Conservation (phyloP, 2,113 vertebrate species). For the Galemys pyrenaicus region DNA sequence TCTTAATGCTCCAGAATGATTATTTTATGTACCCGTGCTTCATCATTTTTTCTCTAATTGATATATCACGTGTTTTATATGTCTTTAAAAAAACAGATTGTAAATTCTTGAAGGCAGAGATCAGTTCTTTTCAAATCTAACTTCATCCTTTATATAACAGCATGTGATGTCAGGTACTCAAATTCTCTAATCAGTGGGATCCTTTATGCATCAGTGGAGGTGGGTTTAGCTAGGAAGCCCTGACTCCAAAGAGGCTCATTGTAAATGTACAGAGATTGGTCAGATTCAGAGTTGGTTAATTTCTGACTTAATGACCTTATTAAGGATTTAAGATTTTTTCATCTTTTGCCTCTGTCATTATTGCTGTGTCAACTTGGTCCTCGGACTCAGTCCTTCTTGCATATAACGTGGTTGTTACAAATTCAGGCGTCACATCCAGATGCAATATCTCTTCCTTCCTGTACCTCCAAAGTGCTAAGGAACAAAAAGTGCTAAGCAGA, state of each 20-base stretch:
- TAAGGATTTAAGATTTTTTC: not conserved
- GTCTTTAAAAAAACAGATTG: not conserved
- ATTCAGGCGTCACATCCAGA: not conserved
- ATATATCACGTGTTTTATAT: not conserved
- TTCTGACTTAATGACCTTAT: not conserved
- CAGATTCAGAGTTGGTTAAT: not conserved
- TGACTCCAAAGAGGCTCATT: slow-evolving; percentile 9
- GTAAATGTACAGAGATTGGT: not conserved
- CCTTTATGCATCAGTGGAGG: not conserved
- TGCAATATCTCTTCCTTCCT: slow-evolving; percentile 11
- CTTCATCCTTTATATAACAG: not conserved
- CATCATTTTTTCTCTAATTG: slow-evolving; percentile 46
- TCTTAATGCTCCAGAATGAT: not conserved
- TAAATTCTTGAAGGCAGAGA: slow-evolving; percentile 20
- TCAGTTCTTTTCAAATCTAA: slow-evolving; percentile 39
- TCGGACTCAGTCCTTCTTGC: slow-evolving; percentile 9
- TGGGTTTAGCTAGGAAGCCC: slow-evolving; percentile 2
- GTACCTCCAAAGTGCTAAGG: not conserved
- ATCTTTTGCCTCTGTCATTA: not conserved
- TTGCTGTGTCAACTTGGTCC: not conserved
- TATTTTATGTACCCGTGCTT: not conserved
- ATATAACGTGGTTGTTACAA: not conserved
- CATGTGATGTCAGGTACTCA: slow-evolving; percentile 17
- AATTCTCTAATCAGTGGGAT: not conserved
- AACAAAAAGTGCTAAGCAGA: not conserved